phyloP scores from a whole-genome alignment of 2,797 vertebrate species.

The Peromyscus attwateri region DNA sequence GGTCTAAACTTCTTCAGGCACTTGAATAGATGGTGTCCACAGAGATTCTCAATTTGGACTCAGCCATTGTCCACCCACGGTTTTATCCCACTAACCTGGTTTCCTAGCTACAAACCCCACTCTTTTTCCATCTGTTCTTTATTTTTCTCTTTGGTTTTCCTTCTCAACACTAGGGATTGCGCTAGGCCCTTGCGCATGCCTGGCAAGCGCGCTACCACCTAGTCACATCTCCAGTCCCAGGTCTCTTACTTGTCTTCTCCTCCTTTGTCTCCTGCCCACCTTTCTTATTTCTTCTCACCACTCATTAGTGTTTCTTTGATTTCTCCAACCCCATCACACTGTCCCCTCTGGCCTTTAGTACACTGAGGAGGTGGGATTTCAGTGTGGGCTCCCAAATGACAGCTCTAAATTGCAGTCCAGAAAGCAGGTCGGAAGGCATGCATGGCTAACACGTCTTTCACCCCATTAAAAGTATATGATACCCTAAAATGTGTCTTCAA shows the following conservation, averaged over 20 bases:
- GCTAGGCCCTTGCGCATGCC: no score
- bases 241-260: no score
- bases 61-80: background rate
- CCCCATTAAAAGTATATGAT: background rate
- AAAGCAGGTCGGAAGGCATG: background rate
- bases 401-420: background rate
- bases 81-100: background rate
- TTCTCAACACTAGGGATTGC: background rate
- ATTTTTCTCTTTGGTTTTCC: background rate
- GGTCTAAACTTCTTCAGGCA: background rate
- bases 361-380: no score
- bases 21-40: rapidly evolving
- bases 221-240: background rate
- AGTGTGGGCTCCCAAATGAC: background rate
- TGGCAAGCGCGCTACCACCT: no score
- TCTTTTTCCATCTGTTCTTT: background rate
- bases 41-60: background rate
- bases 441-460: background rate
- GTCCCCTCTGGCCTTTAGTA: background rate
- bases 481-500: background rate
- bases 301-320: background rate
- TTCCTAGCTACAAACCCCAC: background rate
- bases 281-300: background rate
- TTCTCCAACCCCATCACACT: background rate
- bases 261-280: background rate